These are phyloP conservation scores for Daphoenositta chrysoptera DNA, from an alignment of 2,113 vertebrate genomes.

Conservation along the genomic window DNA sequence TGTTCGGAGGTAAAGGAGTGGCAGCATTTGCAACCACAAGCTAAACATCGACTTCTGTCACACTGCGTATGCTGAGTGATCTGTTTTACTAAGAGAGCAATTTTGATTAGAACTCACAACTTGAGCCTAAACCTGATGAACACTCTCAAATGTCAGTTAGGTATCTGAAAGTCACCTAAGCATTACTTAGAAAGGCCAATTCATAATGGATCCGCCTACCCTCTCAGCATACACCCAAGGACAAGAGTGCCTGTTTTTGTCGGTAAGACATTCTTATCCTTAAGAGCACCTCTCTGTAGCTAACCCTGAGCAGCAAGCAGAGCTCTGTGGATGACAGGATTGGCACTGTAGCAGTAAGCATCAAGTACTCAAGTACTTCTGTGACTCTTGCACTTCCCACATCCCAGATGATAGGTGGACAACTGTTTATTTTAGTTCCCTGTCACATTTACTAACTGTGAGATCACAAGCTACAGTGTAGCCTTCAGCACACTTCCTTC, in stretches of 20 bases:
- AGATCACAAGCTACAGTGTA: neutral
- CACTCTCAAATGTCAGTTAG: neutral
- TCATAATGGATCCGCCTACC: neutral
- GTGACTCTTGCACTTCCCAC: slow-evolving; percentile 10
- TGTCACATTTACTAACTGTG: neutral
- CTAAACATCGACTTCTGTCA: neutral
- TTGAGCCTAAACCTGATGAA: neutral
- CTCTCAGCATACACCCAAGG: neutral
- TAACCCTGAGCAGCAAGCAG: neutral
- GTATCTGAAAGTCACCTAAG: neutral
- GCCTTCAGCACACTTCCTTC: slow-evolving; percentile 9
- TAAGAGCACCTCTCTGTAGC: neutral
- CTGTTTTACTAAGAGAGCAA: neutral
- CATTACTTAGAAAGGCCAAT: neutral
- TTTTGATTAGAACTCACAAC: neutral
- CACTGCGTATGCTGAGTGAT: neutral
- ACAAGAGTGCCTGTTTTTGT: neutral
- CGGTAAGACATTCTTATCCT: neutral
- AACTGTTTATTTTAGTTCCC: neutral
- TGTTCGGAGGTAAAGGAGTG: neutral
- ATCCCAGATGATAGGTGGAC: neutral
- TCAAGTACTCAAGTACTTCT: neutral
- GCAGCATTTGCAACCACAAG: neutral
- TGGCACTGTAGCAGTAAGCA: neutral
- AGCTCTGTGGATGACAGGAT: neutral